phyloP scores from a whole-genome alignment of 2,797 vertebrate genomes.

The Arrhamphus sclerolepis region DNA sequence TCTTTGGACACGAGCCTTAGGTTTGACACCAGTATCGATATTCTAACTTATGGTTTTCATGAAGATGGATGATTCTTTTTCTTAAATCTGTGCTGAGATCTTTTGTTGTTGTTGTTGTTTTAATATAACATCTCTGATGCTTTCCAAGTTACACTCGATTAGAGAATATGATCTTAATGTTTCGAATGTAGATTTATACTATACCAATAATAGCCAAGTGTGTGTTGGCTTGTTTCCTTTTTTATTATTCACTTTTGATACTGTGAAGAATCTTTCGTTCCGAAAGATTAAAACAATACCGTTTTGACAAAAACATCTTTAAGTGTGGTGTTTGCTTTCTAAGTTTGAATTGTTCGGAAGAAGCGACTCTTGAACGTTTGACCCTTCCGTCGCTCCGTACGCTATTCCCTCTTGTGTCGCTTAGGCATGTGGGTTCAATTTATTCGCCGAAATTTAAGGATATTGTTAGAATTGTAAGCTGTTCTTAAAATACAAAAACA shows the following conservation, averaged over 20 bases:
- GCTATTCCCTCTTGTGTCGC: not conserved
- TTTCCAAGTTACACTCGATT: conserved; percentile 86
- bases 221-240: conserved; percentile 83
- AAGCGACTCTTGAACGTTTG: conserved; percentile 27
- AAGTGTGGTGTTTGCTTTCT: conserved; percentile 78
- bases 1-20: conserved; percentile 55
- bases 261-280: conserved; percentile 95
- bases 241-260: conserved; percentile 91
- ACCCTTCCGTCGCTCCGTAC: conserved; percentile 45
- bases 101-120: conserved; percentile 52
- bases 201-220: conserved; percentile 84
- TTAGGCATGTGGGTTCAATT: conserved; percentile 37
- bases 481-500: fast-evolving
- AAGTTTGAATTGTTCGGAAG: not conserved
- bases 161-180: conserved; percentile 83
- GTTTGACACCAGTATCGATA: conserved; percentile 51
- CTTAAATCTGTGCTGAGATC: conserved; percentile 68
- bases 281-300: conserved; percentile 92
- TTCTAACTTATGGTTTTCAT: conserved; percentile 70
- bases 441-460: not conserved
- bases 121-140: conserved; percentile 83
- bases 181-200: conserved; percentile 89
- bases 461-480: fast-evolving
- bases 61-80: conserved; percentile 61
- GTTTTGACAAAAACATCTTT: conserved; percentile 83